Base-by-base conservation (phyloP, 2,113 vertebrate genomes). In the Pitta sordida region DNA sequence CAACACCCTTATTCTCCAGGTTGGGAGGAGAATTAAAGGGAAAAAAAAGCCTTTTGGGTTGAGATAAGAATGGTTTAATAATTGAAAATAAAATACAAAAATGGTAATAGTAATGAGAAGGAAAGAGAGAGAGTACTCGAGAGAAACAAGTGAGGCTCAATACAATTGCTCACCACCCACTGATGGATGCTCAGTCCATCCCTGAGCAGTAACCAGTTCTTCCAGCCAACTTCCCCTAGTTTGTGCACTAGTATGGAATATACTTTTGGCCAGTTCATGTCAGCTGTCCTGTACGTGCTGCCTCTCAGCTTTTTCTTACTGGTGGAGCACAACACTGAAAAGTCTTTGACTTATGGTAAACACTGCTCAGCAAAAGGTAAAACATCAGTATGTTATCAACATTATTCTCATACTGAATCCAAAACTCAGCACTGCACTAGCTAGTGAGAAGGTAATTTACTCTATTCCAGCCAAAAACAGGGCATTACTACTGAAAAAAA, bases 1-100 rank as follows among this genome's bases (percentile, higher is more conserved):
- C 19, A 24, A 18, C 2, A 2, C n/a, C 5, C 23, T 74, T 16
- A n/a, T 3, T 4, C 3, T 0, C 0, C 7, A 37, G 59, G 27
- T 11, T n/a, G 6, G 7, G 15, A 37, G 43, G 15, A n/a, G 18
- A 80, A 58, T 13, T 23, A 14, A 73, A 73, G 32, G 16, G 5
- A 4, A 39, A 26, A 43, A 49, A 53, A 15, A 71, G 32, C 2
- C 1, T 75, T 82, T 34, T 68, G 10, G 6, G 11, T 4, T 60
- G 3, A 44, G 43, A 65, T 37, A 53, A 39, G 6, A 48, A 19
- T 30, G 15, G 20, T 36, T 34, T 34, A 13, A 62, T 48, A 76
- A 32, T 1, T 48, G 39, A 68, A 46, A 39, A 41, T 15, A 14
- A 44, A 6, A 7, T 26, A 20, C 29, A 21, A 64, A 48, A 71